Evolutionary conservation across 2,888 invertebrate genomes (phyloP).

Genomic region (Cordilura impudica): DNA sequence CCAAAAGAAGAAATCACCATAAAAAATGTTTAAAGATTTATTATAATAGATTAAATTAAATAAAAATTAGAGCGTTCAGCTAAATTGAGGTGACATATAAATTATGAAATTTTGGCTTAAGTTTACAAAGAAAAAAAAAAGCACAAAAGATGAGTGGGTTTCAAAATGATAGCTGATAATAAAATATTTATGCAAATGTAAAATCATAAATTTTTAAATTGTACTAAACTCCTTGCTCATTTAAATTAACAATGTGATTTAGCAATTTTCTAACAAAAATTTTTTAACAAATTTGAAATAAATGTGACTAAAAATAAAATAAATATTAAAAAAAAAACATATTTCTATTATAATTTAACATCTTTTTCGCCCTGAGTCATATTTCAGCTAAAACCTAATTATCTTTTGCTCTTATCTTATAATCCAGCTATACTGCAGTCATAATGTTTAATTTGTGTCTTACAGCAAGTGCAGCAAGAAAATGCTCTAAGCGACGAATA

Average conservation of each 20-base stretch:
- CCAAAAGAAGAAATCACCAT: neutral
- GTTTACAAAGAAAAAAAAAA: neutral
- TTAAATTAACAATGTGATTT: too few species aligned
- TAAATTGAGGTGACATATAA: conserved; percentile 47
- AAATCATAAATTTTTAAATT: too few species aligned
- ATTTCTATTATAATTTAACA: conserved; percentile 53
- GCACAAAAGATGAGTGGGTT: neutral
- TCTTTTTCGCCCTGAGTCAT: conserved; percentile 6
- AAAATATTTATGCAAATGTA: too few species aligned
- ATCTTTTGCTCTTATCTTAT: neutral
- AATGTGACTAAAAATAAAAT: too few species aligned
- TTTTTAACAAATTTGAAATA: conserved; percentile 25
- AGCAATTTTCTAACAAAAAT: too few species aligned
- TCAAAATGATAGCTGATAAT: too few species aligned
- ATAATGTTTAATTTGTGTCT: neutral
- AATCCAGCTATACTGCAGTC: neutral
- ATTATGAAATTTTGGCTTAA: too few species aligned
- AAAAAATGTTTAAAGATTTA: conserved; percentile 41
- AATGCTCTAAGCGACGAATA: neutral
- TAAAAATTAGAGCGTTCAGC: conserved; percentile 62
- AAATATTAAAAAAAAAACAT: conserved; percentile 15
- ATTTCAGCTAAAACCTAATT: conserved; percentile 1
- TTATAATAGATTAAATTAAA: conserved; percentile 38
- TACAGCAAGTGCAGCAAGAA: conserved; percentile 30
- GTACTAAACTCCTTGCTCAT: too few species aligned